These are phyloP conservation scores for Ciconia nigra DNA, from an alignment of 2,797 vertebrate species.

Conservation along the genomic window DNA sequence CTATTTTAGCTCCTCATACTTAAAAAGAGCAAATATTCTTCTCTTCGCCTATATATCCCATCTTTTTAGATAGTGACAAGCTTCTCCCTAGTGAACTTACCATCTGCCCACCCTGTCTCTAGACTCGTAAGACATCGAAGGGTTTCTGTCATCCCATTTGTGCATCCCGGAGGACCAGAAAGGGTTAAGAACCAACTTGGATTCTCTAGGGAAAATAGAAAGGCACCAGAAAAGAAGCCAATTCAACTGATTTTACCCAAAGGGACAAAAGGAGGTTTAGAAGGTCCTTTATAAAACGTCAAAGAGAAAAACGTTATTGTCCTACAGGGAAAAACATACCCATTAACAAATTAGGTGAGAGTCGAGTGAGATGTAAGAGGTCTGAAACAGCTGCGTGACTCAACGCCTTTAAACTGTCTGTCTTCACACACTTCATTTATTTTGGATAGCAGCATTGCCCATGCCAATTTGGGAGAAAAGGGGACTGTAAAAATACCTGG, in stretches of 20 bases:
- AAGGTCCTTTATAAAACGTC: not conserved
- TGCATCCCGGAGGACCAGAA: not conserved
- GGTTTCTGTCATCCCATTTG: rapidly evolving
- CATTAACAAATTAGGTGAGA: conserved; percentile 39
- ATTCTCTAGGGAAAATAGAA: not conserved
- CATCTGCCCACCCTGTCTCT: not conserved
- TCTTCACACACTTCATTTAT: conserved; percentile 6
- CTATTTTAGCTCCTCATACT: not conserved
- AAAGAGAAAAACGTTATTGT: not conserved
- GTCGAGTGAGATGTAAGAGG: not conserved
- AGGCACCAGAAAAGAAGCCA: not conserved
- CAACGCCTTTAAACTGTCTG: not conserved
- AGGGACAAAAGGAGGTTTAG: not conserved
- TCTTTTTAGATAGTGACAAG: not conserved
- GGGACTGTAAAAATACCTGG: not conserved
- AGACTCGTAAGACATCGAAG: not conserved
- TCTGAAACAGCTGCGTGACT: not conserved
- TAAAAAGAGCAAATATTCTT: not conserved
- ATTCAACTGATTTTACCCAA: not conserved
- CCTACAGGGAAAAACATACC: not conserved
- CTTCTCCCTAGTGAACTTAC: not conserved
- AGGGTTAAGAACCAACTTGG: not conserved
- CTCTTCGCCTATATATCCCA: not conserved
- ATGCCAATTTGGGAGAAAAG: not conserved
- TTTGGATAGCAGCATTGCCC: not conserved